These are phyloP conservation scores for Pammene aurita DNA, from an alignment of 2,888 invertebrate genomes.

Conservation along the genomic window DNA sequence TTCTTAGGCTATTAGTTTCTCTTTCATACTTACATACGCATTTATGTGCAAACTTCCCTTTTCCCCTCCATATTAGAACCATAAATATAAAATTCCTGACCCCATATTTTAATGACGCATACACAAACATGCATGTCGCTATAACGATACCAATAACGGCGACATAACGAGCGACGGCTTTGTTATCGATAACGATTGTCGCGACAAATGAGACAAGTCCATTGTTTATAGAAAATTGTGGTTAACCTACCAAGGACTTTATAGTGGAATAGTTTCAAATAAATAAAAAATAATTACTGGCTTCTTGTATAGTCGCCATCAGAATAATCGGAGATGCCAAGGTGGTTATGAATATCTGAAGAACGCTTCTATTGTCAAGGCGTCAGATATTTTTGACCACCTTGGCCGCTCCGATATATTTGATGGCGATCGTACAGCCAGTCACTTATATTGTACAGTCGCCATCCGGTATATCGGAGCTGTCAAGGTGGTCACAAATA, in stretches of 20 bases:
- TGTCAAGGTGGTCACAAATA: too few relatives aligned
- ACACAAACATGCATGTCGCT: conserved; percentile 12
- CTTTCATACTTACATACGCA: too few relatives aligned
- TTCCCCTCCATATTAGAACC: background rate
- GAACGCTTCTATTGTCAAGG: too few relatives aligned
- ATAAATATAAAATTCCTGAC: background rate
- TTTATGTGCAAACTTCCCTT: background rate
- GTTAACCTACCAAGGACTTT: conserved; percentile 18
- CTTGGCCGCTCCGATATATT: too few relatives aligned
- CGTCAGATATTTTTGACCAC: too few relatives aligned
- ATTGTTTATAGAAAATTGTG: conserved; percentile 1
- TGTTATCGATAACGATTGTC: conserved; percentile 27
- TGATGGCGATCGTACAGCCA: too few relatives aligned
- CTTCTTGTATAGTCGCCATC: too few relatives aligned
- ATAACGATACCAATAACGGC: conserved; percentile 32
- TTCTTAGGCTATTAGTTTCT: too few relatives aligned
- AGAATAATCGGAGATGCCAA: too few relatives aligned
- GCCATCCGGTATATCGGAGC: too few relatives aligned
- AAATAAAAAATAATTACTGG: background rate
- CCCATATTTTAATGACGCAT: conserved; percentile 21
- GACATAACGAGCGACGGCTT: conserved; percentile 25
- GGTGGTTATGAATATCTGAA: too few relatives aligned
- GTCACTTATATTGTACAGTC: too few relatives aligned
- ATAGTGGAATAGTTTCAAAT: background rate
- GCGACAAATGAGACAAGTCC: conserved; percentile 18